Base-by-base conservation (phyloP, 1,140 invertebrate species). In the Nylanderia fulva region DNA sequence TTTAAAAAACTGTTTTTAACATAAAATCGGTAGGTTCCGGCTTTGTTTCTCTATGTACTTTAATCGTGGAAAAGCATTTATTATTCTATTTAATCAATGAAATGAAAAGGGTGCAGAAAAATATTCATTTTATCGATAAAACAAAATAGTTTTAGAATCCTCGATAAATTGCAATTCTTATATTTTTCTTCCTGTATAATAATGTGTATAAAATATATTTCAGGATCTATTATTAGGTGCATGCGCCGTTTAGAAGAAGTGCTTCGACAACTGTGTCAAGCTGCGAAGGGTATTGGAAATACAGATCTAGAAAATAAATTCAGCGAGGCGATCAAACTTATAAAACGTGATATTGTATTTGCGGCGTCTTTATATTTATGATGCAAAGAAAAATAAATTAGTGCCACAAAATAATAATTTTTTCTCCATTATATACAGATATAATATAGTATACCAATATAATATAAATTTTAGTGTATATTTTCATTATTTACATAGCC, bases 291-390 rank as follows among this genome's bases (percentile, higher is more conserved):
- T 88, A 99, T 99, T 86, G 99, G 99, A 18, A 99, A 99, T 92
- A 97, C 97, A 15, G 98, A 99, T 87, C 95, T 99, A 83, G 99
- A 99, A 95, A 97, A 98, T 89, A 99, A 99, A 95, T 99, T 99
- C 94, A 97, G 97, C 84, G 98, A 99, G 92, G 98, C 97, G 8
- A 99, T 99, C 77, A 97, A 97, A 92, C 93, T 98, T 58, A 96
- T 99, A 42, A 99, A 99, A 95, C 96, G 99, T 89, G 99, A 99
- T 93, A 99, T 99, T 95, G 98, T 99, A 27, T 99, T 99, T 95
- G 99, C 99, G 71, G 99, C 99, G 42, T 99, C 98, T 94, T 96
- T 99, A 15, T 99, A 99, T 95, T 96, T 99, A 91, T 99, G 97
- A 93, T 88, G 90, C 18, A 21, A 58, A 42, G 8, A 64, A 42